phyloP scores from a whole-genome alignment of 1,140 invertebrate species.

The Solenopsis invicta region DNA sequence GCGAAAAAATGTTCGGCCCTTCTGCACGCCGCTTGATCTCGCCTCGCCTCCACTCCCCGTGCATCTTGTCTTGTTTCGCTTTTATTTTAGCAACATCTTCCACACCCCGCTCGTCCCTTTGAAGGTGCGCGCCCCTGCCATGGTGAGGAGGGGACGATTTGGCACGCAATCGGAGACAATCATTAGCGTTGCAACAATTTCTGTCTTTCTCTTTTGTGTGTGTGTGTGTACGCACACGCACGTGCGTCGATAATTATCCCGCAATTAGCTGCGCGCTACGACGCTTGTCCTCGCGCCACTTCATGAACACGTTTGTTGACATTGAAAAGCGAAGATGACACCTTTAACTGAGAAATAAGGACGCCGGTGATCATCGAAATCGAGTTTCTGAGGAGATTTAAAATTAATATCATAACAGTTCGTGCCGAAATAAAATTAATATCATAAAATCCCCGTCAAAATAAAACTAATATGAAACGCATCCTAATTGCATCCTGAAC shows the following conservation, averaged over 20 bases:
- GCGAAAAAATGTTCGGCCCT: conserved; percentile 74
- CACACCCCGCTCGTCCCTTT: conserved; percentile 70
- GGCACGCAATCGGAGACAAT: conserved; percentile 74
- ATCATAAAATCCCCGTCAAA: neutral
- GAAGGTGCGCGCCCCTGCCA: conserved; percentile 56
- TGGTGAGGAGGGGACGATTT: conserved; percentile 71
- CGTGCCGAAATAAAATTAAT: neutral
- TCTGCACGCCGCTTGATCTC: conserved; percentile 62
- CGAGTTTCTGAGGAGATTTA: neutral
- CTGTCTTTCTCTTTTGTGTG: neutral
- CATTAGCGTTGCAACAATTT: conserved; percentile 62
- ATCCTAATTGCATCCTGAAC: neutral
- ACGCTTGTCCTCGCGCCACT: conserved; percentile 45
- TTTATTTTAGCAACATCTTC: conserved; percentile 85
- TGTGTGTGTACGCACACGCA: neutral
- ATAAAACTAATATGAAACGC: neutral
- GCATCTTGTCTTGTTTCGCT: conserved; percentile 81
- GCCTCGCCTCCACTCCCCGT: conserved; percentile 67
- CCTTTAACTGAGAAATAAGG: neutral
- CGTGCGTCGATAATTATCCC: conserved; percentile 28
- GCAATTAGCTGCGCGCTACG: conserved; percentile 59
- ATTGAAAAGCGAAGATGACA: conserved; percentile 30
- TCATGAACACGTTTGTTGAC: conserved; percentile 25
- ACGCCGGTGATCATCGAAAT: neutral
- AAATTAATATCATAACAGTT: neutral